A percentile compares a stretch with the other conserved stretches of the same genome.
Evolutionary conservation across 2,113 vertebrate species (phyloP).

Genomic region (Notechis scutatus): DNA sequence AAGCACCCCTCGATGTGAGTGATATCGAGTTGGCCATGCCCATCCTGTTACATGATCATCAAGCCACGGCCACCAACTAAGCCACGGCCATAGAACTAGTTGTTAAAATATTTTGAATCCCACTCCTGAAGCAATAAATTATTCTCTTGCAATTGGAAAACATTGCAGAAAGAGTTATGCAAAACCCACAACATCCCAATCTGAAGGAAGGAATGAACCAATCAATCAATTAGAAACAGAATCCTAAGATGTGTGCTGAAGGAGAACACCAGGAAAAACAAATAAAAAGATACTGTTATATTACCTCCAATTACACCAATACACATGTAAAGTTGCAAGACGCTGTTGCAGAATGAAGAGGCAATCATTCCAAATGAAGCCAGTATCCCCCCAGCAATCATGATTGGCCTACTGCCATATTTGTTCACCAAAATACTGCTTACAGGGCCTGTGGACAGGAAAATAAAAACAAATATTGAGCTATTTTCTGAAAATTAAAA

Average conservation of each 20-base stretch:
- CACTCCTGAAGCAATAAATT: neutral
- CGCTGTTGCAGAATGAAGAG: constrained; percentile 85
- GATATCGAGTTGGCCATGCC: no score
- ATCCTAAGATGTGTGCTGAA: constrained; percentile 33
- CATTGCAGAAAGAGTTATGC: constrained; percentile 16
- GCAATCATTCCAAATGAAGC: constrained; percentile 85
- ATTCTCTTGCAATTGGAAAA: constrained; percentile 41
- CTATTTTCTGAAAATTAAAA: neutral
- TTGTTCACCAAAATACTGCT: constrained; percentile 95
- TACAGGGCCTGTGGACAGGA: constrained; percentile 79
- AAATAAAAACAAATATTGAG: constrained; percentile 6
- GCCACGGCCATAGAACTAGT: no score
- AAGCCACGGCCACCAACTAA: no score
- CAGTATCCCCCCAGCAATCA: constrained; percentile 86
- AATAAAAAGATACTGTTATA: constrained; percentile 5
- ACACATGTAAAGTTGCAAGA: constrained; percentile 87
- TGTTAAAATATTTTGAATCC: no score
- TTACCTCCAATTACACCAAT: constrained; percentile 91
- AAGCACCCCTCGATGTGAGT: no score
- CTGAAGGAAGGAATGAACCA: constrained; percentile 14
- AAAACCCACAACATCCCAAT: constrained; percentile 23
- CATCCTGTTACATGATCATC: no score
- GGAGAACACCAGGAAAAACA: neutral
- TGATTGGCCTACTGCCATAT: constrained; percentile 89
- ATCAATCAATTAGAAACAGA: constrained; percentile 31